Evolutionary conservation across 2,113 vertebrate genomes (phyloP).

Genomic region (Prunella fulvescens): DNA sequence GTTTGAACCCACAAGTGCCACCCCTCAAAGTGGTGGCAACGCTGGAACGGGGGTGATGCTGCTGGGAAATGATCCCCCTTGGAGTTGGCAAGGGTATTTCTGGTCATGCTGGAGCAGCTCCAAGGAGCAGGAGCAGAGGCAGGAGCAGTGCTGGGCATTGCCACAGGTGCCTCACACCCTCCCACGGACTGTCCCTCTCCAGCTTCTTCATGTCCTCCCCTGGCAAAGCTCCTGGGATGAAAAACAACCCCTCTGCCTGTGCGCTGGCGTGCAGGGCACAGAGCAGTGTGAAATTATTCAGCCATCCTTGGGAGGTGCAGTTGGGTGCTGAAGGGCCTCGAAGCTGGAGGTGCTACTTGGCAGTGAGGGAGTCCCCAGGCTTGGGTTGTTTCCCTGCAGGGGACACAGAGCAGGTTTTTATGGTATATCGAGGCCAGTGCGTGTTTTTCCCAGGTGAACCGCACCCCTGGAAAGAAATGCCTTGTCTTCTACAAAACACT

Average conservation of each 20-base stretch:
- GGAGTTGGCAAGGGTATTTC: not conserved
- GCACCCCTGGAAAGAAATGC: not conserved
- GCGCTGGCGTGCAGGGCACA: not conserved
- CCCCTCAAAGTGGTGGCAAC: fast-evolving
- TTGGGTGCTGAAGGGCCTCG: not conserved
- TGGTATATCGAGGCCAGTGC: fast-evolving
- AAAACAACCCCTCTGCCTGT: not conserved
- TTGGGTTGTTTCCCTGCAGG: not conserved
- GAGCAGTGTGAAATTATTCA: not conserved
- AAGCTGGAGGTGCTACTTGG: not conserved
- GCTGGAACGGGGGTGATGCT: fast-evolving
- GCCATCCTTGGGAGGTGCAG: not conserved
- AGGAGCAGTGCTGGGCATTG: not conserved
- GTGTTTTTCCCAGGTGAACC: conserved; percentile 3
- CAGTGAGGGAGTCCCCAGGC: fast-evolving
- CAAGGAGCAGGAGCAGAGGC: not conserved
- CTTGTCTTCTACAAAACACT: not conserved
- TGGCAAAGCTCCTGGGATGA: not conserved
- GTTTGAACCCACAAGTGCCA: fast-evolving
- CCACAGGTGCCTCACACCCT: not conserved
- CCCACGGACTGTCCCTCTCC: fast-evolving
- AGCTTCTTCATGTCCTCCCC: not conserved
- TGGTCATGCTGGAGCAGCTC: not conserved
- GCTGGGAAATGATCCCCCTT: not conserved
- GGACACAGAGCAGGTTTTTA: not conserved